Percentiles rank a stretch among this genome's conserved stretches.
phyloP scores from a whole-genome alignment of 2,797 vertebrate genomes.

The Pantherophis alleghaniensis region DNA sequence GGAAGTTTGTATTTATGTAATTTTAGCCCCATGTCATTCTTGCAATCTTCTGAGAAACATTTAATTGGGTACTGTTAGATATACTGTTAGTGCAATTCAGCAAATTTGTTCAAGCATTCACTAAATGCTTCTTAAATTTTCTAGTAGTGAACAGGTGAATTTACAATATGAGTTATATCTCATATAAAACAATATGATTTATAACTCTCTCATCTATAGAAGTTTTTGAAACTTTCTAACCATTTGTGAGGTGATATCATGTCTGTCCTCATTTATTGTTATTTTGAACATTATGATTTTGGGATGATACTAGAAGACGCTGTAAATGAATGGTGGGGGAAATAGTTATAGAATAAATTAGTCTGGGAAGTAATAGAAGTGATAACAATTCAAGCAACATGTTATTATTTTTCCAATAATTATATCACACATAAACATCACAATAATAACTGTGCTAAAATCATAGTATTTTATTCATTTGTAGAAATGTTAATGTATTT shows the following conservation, averaged over 20 bases:
- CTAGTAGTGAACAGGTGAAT: conserved; percentile 25
- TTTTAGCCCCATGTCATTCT: not conserved
- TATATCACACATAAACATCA: conserved; percentile 44
- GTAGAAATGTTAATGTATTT: conserved; percentile 43
- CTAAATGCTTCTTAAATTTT: conserved; percentile 35
- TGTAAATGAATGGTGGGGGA: not conserved
- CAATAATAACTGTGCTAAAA: conserved; percentile 47
- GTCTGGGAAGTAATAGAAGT: conserved; percentile 62
- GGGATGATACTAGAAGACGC: not conserved
- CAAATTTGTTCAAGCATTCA: not conserved
- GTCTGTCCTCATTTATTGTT: not conserved
- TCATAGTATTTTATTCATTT: conserved; percentile 39
- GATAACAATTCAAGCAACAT: conserved; percentile 63
- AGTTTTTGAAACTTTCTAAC: not conserved
- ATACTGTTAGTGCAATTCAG: not conserved
- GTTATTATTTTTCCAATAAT: conserved; percentile 50
- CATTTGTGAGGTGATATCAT: not conserved
- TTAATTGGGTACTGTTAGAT: not conserved
- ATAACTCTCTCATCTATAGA: not conserved
- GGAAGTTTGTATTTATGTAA: not conserved
- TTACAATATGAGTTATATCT: conserved; percentile 3
- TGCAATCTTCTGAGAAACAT: not conserved
- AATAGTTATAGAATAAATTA: conserved; percentile 43
- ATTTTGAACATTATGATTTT: not conserved
- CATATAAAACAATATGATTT: not conserved